These are phyloP conservation scores for Xenotilapia caudafasciata DNA, from an alignment of 2,113 vertebrate species.

Conservation along the genomic window DNA sequence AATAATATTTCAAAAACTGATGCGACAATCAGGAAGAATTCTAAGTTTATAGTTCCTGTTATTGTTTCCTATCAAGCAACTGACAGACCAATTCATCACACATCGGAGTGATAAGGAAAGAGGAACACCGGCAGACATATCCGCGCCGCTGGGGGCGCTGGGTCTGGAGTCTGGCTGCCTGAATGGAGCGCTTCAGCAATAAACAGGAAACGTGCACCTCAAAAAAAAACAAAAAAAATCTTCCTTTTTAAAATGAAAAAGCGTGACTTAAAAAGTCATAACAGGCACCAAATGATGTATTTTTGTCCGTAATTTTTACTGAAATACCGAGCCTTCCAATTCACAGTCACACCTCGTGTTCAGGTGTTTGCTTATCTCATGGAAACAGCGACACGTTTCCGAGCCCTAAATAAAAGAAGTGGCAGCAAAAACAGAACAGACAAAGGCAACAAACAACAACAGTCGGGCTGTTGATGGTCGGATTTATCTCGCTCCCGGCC, in stretches of 20 bases:
- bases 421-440: constrained; percentile 58
- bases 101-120: constrained; percentile 51
- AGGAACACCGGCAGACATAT: constrained; percentile 59
- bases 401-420: constrained; percentile 64
- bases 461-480: constrained; percentile 64
- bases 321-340: neutral
- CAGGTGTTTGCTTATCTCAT: constrained; percentile 69
- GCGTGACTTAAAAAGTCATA: neutral
- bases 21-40: constrained; percentile 49
- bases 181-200: constrained; percentile 4
- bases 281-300: neutral
- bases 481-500: constrained; percentile 61
- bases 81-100: constrained; percentile 65
- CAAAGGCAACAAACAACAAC: constrained; percentile 75
- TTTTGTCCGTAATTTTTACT: neutral
- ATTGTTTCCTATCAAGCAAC: constrained; percentile 70
- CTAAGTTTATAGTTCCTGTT: constrained; percentile 76
- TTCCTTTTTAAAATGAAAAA: neutral
- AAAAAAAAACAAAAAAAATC: neutral
- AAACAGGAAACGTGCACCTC: constrained; percentile 63
- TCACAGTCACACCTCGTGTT: constrained; percentile 22
- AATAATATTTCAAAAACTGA: constrained; percentile 59
- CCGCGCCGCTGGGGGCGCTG: constrained; percentile 51
- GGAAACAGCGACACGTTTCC: constrained; percentile 62
- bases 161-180: constrained; percentile 46